Conservation (phyloP, 2,113 vertebrate genomes). For the Pica pica region DNA sequence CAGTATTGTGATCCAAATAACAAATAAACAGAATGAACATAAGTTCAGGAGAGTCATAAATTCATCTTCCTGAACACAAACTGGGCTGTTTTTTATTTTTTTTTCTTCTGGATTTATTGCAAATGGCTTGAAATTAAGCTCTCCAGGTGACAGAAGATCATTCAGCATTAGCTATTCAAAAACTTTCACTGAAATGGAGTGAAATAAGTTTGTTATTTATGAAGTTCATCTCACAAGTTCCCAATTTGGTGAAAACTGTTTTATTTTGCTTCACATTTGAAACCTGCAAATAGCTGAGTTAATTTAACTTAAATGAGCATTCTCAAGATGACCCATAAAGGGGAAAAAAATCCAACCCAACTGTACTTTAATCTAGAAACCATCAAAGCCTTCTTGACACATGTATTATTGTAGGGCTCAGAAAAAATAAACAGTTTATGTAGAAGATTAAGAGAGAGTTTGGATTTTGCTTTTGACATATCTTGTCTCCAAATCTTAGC, state of each 20-base stretch:
- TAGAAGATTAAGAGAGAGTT: conserved; percentile 81
- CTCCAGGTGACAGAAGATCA: not conserved
- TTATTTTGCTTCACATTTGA: conserved; percentile 56
- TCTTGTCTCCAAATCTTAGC: conserved; percentile 82
- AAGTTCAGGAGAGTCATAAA: not conserved
- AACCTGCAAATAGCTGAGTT: conserved; percentile 72
- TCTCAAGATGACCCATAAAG: conserved; percentile 69
- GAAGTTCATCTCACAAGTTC: conserved; percentile 62
- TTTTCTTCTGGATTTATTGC: not conserved
- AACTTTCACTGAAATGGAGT: conserved; percentile 31
- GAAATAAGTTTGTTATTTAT: conserved; percentile 68
- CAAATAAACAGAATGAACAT: not conserved
- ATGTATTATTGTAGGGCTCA: conserved; percentile 79
- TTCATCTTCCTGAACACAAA: not conserved
- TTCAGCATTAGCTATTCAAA: conserved; percentile 11
- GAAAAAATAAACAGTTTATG: conserved; percentile 86
- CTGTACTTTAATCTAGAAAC: conserved; percentile 73
- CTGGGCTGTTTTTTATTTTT: accelerated
- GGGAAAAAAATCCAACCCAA: conserved; percentile 49
- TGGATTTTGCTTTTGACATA: conserved; percentile 80
- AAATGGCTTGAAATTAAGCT: conserved; percentile 20
- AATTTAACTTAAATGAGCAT: conserved; percentile 76
- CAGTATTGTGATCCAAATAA: not conserved
- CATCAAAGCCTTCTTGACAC: conserved; percentile 76
- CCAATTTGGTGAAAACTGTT: conserved; percentile 61